These are phyloP conservation scores for Cygnus olor DNA, from an alignment of 2,797 vertebrate genomes.

Conservation along the genomic window DNA sequence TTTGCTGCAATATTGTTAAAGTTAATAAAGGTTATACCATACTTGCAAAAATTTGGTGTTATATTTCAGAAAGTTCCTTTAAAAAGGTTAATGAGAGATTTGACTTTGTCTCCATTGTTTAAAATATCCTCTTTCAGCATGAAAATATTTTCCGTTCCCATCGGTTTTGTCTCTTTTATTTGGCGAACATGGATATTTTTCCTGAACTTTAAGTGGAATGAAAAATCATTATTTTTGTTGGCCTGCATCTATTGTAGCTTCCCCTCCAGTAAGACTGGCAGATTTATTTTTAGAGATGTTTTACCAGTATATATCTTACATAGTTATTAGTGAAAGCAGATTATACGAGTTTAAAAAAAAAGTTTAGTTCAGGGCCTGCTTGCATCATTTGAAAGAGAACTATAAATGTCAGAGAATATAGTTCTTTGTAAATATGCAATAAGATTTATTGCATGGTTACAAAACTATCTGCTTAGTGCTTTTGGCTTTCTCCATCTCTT, in stretches of 20 bases:
- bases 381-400: neutral
- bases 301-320: neutral
- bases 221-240: slow-evolving; percentile 59
- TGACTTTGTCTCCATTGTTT: slow-evolving; percentile 56
- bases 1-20: slow-evolving; percentile 17
- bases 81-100: neutral
- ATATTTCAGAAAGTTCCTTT: slow-evolving; percentile 10
- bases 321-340: neutral
- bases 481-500: slow-evolving; percentile 23
- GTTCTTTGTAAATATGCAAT: neutral
- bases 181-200: slow-evolving; percentile 48
- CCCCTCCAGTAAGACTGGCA: neutral
- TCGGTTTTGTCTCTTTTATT: neutral
- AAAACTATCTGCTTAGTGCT: neutral
- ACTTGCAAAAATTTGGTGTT: slow-evolving; percentile 6
- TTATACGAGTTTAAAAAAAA: neutral
- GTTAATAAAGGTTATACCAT: slow-evolving; percentile 14
- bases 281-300: slow-evolving; percentile 53
- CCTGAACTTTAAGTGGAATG: slow-evolving; percentile 38
- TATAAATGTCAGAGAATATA: neutral
- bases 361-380: neutral
- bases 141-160: slow-evolving; percentile 56
- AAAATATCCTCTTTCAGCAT: slow-evolving; percentile 47
- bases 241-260: slow-evolving; percentile 24
- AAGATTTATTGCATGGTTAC: neutral